phyloP scores from a whole-genome alignment of 2,888 invertebrate genomes.

The Drosophila borealis region DNA sequence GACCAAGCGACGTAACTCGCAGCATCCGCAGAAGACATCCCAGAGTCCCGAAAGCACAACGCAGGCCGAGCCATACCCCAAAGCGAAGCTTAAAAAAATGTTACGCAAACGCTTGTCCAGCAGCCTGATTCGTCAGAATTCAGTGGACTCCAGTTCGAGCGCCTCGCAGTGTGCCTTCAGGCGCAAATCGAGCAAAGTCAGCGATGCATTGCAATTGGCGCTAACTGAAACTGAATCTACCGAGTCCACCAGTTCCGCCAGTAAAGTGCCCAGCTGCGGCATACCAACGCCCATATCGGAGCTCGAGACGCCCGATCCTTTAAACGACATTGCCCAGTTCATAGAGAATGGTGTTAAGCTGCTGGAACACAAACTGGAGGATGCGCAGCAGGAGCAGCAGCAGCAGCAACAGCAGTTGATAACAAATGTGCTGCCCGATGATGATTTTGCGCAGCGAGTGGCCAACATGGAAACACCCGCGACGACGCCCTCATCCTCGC shows the following conservation, averaged over 20 bases:
- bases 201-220: slow-evolving; percentile 10
- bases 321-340: slow-evolving; percentile 80
- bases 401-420: slow-evolving; percentile 9
- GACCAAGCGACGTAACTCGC: slow-evolving; percentile 22
- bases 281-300: slow-evolving; percentile 38
- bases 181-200: background rate
- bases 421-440: slow-evolving; percentile 10
- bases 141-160: slow-evolving; percentile 39
- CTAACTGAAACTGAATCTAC: slow-evolving; percentile 45
- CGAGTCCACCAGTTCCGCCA: slow-evolving; percentile 33
- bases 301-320: slow-evolving; percentile 71
- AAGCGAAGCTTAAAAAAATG: background rate
- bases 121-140: slow-evolving; percentile 25
- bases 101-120: background rate
- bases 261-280: slow-evolving; percentile 8
- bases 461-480: slow-evolving; percentile 70
- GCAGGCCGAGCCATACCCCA: slow-evolving; percentile 7
- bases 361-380: slow-evolving; percentile 56
- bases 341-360: slow-evolving; percentile 79
- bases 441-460: slow-evolving; percentile 46
- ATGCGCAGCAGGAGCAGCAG: slow-evolving; percentile 9
- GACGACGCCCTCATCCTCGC: slow-evolving; percentile 69
- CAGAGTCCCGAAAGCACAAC: background rate
- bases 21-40: slow-evolving; percentile 31
- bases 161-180: background rate